These are phyloP conservation scores for Erebia aethiops DNA, from an alignment of 2,888 invertebrate species.

Conservation along the genomic window DNA sequence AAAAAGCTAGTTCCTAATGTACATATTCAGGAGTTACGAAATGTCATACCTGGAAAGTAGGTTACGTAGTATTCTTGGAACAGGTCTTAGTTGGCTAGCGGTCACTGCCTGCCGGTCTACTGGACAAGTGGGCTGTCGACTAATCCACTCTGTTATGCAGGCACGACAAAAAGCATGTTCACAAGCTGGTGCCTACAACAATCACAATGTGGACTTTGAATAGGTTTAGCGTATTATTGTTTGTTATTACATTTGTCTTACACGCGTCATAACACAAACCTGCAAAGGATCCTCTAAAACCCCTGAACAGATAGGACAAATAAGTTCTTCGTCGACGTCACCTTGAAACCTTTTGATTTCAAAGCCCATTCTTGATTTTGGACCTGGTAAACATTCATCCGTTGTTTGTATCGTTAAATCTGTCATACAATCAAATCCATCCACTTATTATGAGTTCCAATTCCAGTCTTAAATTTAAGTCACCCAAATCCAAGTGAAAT, in stretches of 20 bases:
- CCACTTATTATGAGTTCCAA: conserved; percentile 20
- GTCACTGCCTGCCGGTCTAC: conserved; percentile 96
- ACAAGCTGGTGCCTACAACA: conserved; percentile 92
- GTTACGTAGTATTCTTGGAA: conserved; percentile 96
- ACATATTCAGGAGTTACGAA: conserved; percentile 10
- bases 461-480: conserved; percentile 40
- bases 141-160: conserved; percentile 98
- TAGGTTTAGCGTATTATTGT: not conserved
- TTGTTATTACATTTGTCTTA: conserved; percentile 20
- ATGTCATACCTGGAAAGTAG: conserved; percentile 87
- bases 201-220: not conserved
- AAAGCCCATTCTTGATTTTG: conserved; percentile 90
- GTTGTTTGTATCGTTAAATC: conserved; percentile 17
- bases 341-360: conserved; percentile 97
- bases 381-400: conserved; percentile 31
- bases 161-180: conserved; percentile 98
- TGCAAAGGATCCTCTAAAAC: conserved; percentile 97
- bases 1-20: not conserved
- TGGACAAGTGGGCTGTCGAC: conserved; percentile 96
- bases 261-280: conserved; percentile 75
- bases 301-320: conserved; percentile 97
- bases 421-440: conserved; percentile 19
- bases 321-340: conserved; percentile 97
- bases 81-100: conserved; percentile 93
- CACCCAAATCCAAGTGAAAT: conserved; percentile 48